Evolutionary conservation across 2,888 invertebrate genomes (phyloP).

Genomic region (Pollenia amentaria): DNA sequence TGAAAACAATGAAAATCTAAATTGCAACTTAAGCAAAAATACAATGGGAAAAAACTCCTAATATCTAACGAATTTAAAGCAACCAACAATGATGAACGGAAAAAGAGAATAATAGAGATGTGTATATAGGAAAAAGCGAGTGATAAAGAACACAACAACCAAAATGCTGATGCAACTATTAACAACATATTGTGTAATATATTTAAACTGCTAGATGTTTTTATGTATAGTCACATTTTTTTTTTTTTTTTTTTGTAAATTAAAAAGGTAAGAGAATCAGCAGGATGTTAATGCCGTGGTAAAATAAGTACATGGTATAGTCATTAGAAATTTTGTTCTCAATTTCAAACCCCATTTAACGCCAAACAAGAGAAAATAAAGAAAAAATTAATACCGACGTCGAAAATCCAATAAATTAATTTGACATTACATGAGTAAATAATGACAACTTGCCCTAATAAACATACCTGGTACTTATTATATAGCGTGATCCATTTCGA

Average conservation of each 20-base stretch:
- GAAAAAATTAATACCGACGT: too few species aligned
- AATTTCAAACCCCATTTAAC: too few species aligned
- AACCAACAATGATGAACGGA: constrained; percentile 16
- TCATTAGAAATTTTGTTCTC: too few species aligned
- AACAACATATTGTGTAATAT: constrained; percentile 64
- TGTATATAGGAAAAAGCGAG: not conserved
- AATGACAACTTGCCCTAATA: too few species aligned
- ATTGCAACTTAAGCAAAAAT: constrained; percentile 72
- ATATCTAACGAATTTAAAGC: constrained; percentile 5
- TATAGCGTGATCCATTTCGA: too few species aligned
- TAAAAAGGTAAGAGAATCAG: not conserved
- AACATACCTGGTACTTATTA: too few species aligned
- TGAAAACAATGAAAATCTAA: constrained; percentile 71
- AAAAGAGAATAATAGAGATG: constrained; percentile 13
- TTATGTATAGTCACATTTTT: not conserved
- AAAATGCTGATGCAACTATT: constrained; percentile 69
- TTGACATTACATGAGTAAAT: too few species aligned
- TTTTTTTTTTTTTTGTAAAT: not conserved
- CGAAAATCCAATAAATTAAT: too few species aligned
- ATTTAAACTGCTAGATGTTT: constrained; percentile 18
- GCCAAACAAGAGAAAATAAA: too few species aligned
- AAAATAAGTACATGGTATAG: too few species aligned
- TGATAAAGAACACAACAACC: constrained; percentile 3
- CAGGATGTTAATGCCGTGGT: not conserved
- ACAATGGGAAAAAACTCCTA: constrained; percentile 19